A percentile compares a stretch with the other conserved stretches of the same genome.
These are phyloP conservation scores for Pampus argenteus DNA, from an alignment of 2,797 vertebrate species.

Conservation along the genomic window DNA sequence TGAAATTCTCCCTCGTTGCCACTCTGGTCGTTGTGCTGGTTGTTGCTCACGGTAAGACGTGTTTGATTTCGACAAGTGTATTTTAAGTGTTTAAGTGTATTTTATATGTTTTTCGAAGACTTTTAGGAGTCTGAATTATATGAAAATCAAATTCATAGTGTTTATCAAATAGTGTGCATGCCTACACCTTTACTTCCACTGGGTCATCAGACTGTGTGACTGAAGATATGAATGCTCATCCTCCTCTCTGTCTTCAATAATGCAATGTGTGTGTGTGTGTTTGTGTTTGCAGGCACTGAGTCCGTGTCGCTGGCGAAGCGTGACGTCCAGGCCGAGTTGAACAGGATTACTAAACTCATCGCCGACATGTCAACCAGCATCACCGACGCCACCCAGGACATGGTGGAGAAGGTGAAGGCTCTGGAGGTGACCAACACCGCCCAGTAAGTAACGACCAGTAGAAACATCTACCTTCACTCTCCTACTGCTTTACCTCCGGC, in stretches of 20 bases:
- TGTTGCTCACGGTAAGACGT: slow-evolving; percentile 67
- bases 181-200: not conserved
- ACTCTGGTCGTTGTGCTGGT: slow-evolving; percentile 69
- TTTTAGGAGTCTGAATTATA: too few species aligned
- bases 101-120: too few species aligned
- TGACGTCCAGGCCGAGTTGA: slow-evolving; percentile 66
- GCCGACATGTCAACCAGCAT: slow-evolving; percentile 61
- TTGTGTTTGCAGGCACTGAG: slow-evolving; percentile 62
- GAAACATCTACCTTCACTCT: not conserved
- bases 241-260: not conserved
- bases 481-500: not conserved
- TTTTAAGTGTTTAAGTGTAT: too few species aligned
- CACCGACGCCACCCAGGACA: slow-evolving; percentile 55
- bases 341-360: slow-evolving; percentile 64
- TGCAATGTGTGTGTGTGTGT: not conserved
- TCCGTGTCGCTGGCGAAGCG: slow-evolving; percentile 73
- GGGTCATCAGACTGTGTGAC: not conserved
- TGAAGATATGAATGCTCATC: not conserved
- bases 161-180: not conserved
- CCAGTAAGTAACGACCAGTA: slow-evolving; percentile 68
- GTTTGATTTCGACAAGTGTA: too few species aligned
- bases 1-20: slow-evolving; percentile 73
- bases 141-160: not conserved
- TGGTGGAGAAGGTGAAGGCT: slow-evolving; percentile 73
- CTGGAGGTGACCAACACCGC: slow-evolving; percentile 73